These are phyloP conservation scores for Origma solitaria DNA, from an alignment of 2,113 vertebrate species.

Conservation along the genomic window DNA sequence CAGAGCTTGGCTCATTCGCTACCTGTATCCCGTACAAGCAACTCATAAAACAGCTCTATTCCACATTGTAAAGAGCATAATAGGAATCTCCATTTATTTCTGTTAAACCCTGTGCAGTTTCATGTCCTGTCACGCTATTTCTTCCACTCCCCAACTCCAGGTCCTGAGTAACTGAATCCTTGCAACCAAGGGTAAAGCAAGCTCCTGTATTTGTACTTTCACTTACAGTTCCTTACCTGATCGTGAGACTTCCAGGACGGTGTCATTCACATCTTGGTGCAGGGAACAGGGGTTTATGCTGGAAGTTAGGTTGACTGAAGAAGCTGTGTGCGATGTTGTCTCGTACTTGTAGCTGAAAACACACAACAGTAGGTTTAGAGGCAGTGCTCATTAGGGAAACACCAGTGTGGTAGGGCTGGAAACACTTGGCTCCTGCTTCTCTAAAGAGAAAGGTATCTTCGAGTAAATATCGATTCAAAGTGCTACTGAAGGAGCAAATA, in stretches of 20 bases:
- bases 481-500: background rate
- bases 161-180: background rate
- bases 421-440: background rate
- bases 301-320: conserved; percentile 23
- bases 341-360: conserved; percentile 73
- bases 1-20: background rate
- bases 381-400: background rate
- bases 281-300: conserved; percentile 34
- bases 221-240: conserved; percentile 46
- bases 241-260: background rate
- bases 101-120: background rate
- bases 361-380: background rate
- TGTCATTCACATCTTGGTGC: background rate
- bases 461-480: background rate
- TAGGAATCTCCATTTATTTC: background rate
- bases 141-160: background rate
- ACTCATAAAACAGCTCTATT: background rate
- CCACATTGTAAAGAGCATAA: background rate
- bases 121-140: background rate
- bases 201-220: background rate
- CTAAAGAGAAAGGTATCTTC: background rate
- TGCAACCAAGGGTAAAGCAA: background rate
- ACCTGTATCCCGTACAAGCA: background rate
- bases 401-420: background rate
- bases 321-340: background rate